Evolutionary conservation across 2,113 vertebrate genomes (phyloP), one percentile per base, ranked within the genome.

Genomic region (Talpa occidentalis): DNA sequence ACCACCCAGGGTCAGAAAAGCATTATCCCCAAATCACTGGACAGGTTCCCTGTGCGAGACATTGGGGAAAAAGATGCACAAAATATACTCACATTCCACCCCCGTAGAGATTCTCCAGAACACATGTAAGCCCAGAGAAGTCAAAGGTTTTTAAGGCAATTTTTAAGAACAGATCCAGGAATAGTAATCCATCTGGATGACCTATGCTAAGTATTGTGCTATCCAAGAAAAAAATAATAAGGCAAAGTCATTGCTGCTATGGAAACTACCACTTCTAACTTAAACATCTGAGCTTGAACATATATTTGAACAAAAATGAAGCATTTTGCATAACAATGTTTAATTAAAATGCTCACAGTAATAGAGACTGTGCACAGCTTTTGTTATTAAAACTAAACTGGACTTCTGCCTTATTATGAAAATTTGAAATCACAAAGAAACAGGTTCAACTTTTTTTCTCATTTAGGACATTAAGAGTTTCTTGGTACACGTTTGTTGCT

Each of bases 231-330:
- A 94, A 93, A 42, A 91, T 42, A 80, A 83, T 81, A 60, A 52
- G 86, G 70, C 76, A 94, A 91, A 90, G 56, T 69, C 76, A 84
- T 14, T 70, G 74, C 88, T 96, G 83, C 93, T 85, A 90, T 84
- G 84, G 92, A 94, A 93, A 95, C 91, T 62, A 89, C 59, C 47
- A 73, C 70, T 35, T 79, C 76, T 76, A 92, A 94, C 47, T 94
- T 90, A 80, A 89, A 94, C 59, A 83, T 86, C 12, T 66, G n/a
- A 95, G 47, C 67, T 42, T 77, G 37, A 73, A 93, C 66, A 90
- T 26, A 9, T 35, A 94, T 79, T 79, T 87, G 70, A 91, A 62
- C 40, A 95, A 69, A 88, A 95, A 88, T 80, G 66, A 94, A 95
- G n/a, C 62, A 82, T n/a, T 86, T 77, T 73, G 26, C 49, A 95